These are phyloP conservation scores for Drosophila pseudotalamancana DNA, from an alignment of 2,888 invertebrate genomes.

Conservation along the genomic window DNA sequence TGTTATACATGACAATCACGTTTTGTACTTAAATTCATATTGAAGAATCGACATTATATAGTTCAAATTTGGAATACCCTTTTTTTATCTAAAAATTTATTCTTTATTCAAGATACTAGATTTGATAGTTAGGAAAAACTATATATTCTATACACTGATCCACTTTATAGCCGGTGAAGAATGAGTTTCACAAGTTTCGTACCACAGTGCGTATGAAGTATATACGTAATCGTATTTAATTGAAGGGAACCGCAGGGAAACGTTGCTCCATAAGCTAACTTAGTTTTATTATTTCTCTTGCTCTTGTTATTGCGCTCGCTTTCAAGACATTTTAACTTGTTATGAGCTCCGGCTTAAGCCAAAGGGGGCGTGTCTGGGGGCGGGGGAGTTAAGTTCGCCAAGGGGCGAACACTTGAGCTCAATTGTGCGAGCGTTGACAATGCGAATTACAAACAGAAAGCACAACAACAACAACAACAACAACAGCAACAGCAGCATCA, in stretches of 20 bases:
- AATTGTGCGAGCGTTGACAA: conserved; percentile 75
- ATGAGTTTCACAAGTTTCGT: background rate
- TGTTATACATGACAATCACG: no score
- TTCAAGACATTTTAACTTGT: conserved; percentile 60
- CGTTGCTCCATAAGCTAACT: conserved; percentile 4
- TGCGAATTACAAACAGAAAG: conserved; percentile 42
- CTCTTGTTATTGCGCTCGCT: conserved; percentile 21
- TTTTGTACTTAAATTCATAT: no score
- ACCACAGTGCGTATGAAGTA: conserved; percentile 24
- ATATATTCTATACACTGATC: no score
- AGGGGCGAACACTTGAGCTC: conserved; percentile 67
- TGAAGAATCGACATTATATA: no score
- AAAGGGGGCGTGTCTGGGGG: background rate
- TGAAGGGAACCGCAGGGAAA: background rate
- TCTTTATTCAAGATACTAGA: no score
- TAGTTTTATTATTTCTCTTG: conserved; percentile 16
- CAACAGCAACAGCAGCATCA: conserved; percentile 5
- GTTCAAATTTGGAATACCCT: no score
- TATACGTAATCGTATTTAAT: conserved; percentile 5
- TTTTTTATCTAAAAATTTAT: no score
- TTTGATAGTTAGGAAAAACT: no score
- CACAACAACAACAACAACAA: conserved; percentile 8
- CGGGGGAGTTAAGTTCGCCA: conserved; percentile 4
- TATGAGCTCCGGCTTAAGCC: conserved; percentile 47
- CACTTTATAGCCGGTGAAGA: no score